Evolutionary conservation across 2,888 invertebrate species (phyloP).

Genomic region (Mycogona germanica): DNA sequence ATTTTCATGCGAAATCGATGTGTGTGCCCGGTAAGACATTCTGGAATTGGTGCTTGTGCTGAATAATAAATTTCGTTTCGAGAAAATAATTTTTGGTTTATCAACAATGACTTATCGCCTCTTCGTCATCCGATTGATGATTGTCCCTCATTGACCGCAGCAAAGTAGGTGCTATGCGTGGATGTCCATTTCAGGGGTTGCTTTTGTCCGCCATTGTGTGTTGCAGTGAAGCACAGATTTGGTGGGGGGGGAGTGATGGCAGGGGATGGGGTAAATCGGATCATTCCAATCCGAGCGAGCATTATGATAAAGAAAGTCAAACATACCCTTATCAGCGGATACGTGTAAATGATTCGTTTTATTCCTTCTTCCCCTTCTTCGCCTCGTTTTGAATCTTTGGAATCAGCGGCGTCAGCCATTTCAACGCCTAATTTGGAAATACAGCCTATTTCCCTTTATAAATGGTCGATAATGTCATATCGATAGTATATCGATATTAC

Average conservation of each 20-base stretch:
- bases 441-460: too few relatives aligned
- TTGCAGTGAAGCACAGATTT: neutral
- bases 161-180: too few relatives aligned
- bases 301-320: neutral
- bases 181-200: neutral
- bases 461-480: too few relatives aligned
- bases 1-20: neutral
- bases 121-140: too few relatives aligned
- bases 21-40: too few relatives aligned
- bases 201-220: neutral
- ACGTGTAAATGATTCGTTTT: conserved; percentile 56
- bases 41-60: too few relatives aligned
- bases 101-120: too few relatives aligned
- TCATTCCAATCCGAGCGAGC: neutral
- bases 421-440: too few relatives aligned
- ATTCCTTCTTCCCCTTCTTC: conserved; percentile 19
- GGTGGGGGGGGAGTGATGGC: neutral
- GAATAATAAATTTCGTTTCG: conserved; percentile 20
- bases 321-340: conserved; percentile 67
- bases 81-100: too few relatives aligned
- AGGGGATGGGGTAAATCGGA: neutral
- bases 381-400: conserved; percentile 6
- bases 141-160: too few relatives aligned
- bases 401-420: neutral
- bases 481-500: too few relatives aligned